Evolutionary conservation across 30 jellyfish, hydroid and myxozoan genomes (phyloP), one percentile per base, ranked within the genome.

Genomic region (Phacellophora camtschatica): DNA sequence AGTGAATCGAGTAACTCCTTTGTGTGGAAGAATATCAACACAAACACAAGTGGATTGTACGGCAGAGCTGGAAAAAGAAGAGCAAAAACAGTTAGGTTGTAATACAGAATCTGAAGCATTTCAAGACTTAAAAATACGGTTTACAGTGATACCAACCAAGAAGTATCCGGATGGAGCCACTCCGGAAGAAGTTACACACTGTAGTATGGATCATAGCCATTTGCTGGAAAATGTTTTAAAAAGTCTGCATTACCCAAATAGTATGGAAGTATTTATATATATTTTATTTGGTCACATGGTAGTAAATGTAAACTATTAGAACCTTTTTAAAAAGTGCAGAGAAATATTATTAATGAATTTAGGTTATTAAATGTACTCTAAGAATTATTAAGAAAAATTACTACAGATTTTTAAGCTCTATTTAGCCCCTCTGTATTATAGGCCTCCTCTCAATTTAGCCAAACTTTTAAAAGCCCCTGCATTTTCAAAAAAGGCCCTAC

Each of bases 11-110:
- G 42, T 92, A 19, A 49, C 70, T 13, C 98, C 98, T 11, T 30
- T 58, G 2, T 76, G 91, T 63, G 87, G 79, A 1, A 82, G 81
- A 34, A 29, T 92, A 23, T 45, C 87, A 22, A 82, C 79, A 8
- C 25, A 55, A 56, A 92, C 96, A 25, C 96, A 90, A 67, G 94
- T 90, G 11, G 90, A 79, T 16, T 63, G 83, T 25, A 31, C 76
- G 0, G 82, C 81, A 30, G 72, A 41, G 25, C 51, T 63, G 23
- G 74, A 51, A 59, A 79, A 79, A 68, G 48, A 30, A 10, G 90
- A 79, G 46, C 45, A 66, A n/a, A 37, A 62, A 42, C 48, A 32
- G 48, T 49, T 64, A n/a, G 77, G 77, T 16, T 56, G 37, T 27
- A 16, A 39, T 20, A 36, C 15, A 10, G 65, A 37, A 1, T 41